Conservation (phyloP, 2,113 vertebrate species). For the Rhinolophus sinicus region DNA sequence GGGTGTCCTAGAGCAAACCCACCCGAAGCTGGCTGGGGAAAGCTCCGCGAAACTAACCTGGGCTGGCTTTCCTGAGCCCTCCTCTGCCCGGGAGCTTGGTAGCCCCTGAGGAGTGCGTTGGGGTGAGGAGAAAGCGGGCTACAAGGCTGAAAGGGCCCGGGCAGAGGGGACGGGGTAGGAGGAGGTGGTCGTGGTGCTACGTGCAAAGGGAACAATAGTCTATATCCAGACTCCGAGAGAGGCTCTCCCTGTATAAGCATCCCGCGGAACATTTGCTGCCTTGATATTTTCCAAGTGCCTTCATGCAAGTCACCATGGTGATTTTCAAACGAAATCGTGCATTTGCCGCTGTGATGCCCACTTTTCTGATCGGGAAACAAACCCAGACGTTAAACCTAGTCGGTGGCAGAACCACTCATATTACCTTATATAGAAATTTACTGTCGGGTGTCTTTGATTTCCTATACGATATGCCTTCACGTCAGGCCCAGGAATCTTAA, state of each 20-base stretch:
- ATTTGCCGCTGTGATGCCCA: conserved; percentile 26
- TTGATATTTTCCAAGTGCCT: conserved; percentile 32
- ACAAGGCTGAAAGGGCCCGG: not conserved
- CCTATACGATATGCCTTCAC: not conserved
- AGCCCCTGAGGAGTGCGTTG: not conserved
- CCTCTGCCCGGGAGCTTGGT: not conserved
- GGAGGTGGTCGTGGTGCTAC: not conserved
- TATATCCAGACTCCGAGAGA: not conserved
- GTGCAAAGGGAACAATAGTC: not conserved
- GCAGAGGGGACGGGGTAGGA: not conserved
- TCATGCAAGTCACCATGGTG: not conserved
- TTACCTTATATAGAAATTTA: conserved; percentile 53
- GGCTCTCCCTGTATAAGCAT: conserved; percentile 11
- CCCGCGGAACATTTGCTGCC: conserved; percentile 23
- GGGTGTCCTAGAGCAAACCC: conserved; percentile 6
- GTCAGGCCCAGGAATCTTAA: conserved; percentile 22
- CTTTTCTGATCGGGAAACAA: conserved; percentile 28
- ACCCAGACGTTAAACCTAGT: not conserved
- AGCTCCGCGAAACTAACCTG: not conserved
- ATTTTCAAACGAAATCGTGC: not conserved
- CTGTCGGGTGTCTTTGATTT: conserved; percentile 15
- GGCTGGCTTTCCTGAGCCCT: not conserved
- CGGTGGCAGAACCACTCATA: conserved; percentile 18
- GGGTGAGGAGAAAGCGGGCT: not conserved
- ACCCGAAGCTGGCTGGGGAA: not conserved